Base-by-base conservation (phyloP, 2,888 invertebrate genomes). In the Campopleginae sp. region DNA sequence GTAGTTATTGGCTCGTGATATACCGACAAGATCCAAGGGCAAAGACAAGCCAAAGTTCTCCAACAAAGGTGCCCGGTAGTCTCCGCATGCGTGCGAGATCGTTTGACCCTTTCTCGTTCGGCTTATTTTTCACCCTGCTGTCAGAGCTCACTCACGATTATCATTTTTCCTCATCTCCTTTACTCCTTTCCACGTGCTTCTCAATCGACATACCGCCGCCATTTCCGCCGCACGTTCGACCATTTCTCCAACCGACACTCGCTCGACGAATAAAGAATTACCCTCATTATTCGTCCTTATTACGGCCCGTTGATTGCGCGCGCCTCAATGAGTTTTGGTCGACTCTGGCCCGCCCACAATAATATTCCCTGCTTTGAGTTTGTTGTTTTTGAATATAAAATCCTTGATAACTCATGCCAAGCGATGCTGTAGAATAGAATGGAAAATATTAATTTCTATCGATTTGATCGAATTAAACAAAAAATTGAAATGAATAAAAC, bases 71-170 rank as follows among this genome's bases (percentile, higher is more conserved):
- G 84, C 86, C 85, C 89, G 84, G 89, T 90, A 90, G 90, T 91
- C 88, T 61, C 63, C 75, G n/a, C n/a, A 68, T 85, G 79, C 82
- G 77, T 74, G 78, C 86, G 85, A 76, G 76, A 80, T 82, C 90
- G 88, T 86, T 90, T 89, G 90, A 90, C 89, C 90, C 80, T 87
- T 85, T 86, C 75, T 75, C 83, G 86, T 82, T 82, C 61, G 31
- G 72, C 38, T 61, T 89, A 91, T 91, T 91, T 91, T 88, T 91
- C 92, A 92, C 84, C 89, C 90, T 89, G 91, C 90, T 89, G 92
- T 92, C 92, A 89, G 27, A 58, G 90, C 89, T 90, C 89, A 88
- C 68, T 77, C 63, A 42, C 48, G 68, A 78, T n/a, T 42, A 75
- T 65, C 61, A 23, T 65, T 54, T 54, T 74, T 54, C 51, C 42